These are phyloP conservation scores for Astropecten irregularis DNA, from an alignment of 53 echinoderm and acorn worm genomes.

Conservation along the genomic window DNA sequence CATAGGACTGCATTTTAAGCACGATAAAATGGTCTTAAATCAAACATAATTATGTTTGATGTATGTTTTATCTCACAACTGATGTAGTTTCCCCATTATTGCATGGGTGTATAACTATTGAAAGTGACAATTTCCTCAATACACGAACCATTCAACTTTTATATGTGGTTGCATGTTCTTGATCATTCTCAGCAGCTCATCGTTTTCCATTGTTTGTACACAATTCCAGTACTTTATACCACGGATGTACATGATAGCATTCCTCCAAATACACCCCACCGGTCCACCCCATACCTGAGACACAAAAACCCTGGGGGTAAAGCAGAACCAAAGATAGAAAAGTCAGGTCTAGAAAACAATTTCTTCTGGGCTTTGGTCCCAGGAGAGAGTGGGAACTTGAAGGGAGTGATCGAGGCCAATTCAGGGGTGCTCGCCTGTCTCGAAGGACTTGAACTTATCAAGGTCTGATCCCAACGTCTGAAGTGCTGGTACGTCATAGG, in stretches of 20 bases:
- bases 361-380: neutral
- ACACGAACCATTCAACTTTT: too few species aligned
- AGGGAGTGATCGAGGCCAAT: slow-evolving; percentile 26
- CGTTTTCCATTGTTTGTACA: slow-evolving; percentile 52
- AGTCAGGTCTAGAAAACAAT: slow-evolving; percentile 10
- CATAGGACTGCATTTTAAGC: too few species aligned
- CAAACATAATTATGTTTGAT: too few species aligned
- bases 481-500: slow-evolving; percentile 41
- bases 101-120: too few species aligned
- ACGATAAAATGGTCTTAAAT: too few species aligned
- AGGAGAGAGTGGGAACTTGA: neutral
- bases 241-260: neutral
- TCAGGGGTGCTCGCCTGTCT: slow-evolving; percentile 12
- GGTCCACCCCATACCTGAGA: neutral
- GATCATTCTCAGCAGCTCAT: too few species aligned
- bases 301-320: neutral
- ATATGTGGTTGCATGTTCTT: too few species aligned
- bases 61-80: too few species aligned
- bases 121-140: too few species aligned
- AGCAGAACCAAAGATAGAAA: neutral
- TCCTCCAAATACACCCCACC: neutral
- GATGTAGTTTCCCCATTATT: too few species aligned
- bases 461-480: slow-evolving; percentile 8
- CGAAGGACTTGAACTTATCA: slow-evolving; percentile 48
- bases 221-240: neutral